Base-by-base conservation (phyloP, 2,797 vertebrate genomes). In the Toxotes lorentzi region DNA sequence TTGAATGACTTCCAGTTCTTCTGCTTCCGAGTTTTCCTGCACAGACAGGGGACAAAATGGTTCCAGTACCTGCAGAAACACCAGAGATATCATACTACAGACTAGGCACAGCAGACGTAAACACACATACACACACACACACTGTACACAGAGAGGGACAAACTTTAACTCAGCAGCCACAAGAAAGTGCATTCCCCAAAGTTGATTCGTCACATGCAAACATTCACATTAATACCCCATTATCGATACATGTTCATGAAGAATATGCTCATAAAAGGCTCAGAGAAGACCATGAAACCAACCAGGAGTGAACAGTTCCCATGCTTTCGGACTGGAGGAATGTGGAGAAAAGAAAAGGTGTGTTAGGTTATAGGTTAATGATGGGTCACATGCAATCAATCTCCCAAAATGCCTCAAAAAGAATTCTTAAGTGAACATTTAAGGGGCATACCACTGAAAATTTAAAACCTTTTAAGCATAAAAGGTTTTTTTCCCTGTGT, bases 11-110 rank as follows among this genome's bases (percentile, higher is more conserved):
- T 84, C 90, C 75, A 76, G 23, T 63, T 91, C 90, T 71, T 90
- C 87, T 78, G 84, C 63, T 76, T 91, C 91, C 63, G 34, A 64
- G 73, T 70, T 83, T 90, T 91, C 89, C 86, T 91, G 92, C 73
- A 94, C 92, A 92, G 91, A 93, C 93, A 86, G 80, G 84, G 81
- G 90, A 93, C 88, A 92, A 86, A 92, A 93, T 84, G 83, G 90
- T 90, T 95, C 94, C 95, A 96, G 93, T 74, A 96, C 95, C 95
- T 96, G 95, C 81, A 89, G 90, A 95, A 88, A 96, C 90, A 96
- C 78, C 93, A 95, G 73, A 95, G 58, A 70, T 34, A 85, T 93
- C 88, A 92, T 19, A 87, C 91, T 82, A 90, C 77, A 90, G 76
- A 74, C 83, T 64, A 70, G 53, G 56, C 43, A 90, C 41, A 74